phyloP scores from a whole-genome alignment of 2,113 vertebrate genomes.

The Nesoenas mayeri region DNA sequence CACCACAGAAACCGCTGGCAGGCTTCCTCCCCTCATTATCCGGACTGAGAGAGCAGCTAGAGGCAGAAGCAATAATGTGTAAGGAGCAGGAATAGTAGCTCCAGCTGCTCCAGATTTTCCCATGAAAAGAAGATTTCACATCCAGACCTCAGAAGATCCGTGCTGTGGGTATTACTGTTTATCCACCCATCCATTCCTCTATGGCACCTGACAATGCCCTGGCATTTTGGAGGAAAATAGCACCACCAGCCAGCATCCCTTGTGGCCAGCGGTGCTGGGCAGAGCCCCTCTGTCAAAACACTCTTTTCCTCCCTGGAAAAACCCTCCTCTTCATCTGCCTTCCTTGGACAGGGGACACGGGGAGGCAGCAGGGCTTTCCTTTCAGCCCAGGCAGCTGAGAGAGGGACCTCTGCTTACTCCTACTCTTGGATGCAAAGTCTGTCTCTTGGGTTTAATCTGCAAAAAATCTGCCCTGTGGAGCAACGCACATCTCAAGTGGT shows the following conservation, averaged over 20 bases:
- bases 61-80: background rate
- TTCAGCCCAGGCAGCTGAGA: background rate
- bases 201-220: background rate
- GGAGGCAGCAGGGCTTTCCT: background rate
- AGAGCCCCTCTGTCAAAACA: background rate
- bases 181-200: background rate
- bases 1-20: background rate
- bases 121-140: accelerated
- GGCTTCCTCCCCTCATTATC: background rate
- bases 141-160: background rate
- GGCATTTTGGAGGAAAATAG: background rate
- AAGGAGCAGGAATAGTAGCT: background rate
- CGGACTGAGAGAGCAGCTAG: background rate
- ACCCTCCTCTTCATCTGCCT: background rate
- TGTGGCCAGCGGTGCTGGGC: background rate
- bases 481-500: background rate
- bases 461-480: background rate
- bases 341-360: background rate
- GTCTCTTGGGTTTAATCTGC: background rate
- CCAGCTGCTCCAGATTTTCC: background rate
- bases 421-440: background rate
- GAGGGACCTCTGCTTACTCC: background rate
- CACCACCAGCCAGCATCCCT: background rate
- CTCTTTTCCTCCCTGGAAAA: background rate
- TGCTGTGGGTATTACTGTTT: background rate